Evolutionary conservation across 2,888 invertebrate species (phyloP).

Genomic region (Synanthedon tipuliformis): DNA sequence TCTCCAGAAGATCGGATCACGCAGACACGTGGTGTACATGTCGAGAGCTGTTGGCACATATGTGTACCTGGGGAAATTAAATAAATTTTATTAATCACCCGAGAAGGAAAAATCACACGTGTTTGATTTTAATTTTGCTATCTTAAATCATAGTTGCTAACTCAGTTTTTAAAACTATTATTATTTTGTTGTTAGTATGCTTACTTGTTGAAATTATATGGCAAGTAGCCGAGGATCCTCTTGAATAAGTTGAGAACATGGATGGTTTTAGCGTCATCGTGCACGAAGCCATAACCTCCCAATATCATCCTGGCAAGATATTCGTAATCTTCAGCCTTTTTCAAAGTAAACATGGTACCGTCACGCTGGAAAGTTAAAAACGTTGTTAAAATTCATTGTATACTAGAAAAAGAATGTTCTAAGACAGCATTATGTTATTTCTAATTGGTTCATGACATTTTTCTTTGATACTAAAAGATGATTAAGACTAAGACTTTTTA

Average conservation of each 20-base stretch:
- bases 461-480: too few species aligned
- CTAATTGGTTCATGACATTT: too few species aligned
- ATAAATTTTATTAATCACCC: too few species aligned
- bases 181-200: slow-evolving; percentile 5
- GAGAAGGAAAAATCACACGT: too few species aligned
- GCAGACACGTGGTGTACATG: slow-evolving; percentile 73
- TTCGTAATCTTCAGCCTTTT: slow-evolving; percentile 75
- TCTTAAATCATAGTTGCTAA: too few species aligned
- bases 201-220: slow-evolving; percentile 53
- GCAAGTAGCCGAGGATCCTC: slow-evolving; percentile 40
- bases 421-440: too few species aligned
- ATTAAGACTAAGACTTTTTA: too few species aligned
- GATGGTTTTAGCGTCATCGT: slow-evolving; percentile 69
- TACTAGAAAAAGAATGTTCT: too few species aligned
- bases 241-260: slow-evolving; percentile 43
- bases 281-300: slow-evolving; percentile 67
- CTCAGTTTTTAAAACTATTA: too few species aligned
- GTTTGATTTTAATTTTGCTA: too few species aligned
- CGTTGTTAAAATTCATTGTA: too few species aligned
- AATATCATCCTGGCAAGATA: slow-evolving; percentile 75
- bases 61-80: slow-evolving; percentile 34
- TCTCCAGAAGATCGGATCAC: slow-evolving; percentile 80
- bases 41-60: slow-evolving; percentile 73
- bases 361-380: slow-evolving; percentile 43
- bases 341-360: slow-evolving; percentile 71